A percentile compares a stretch with the other conserved stretches of the same genome.
phyloP scores from a whole-genome alignment of 2,113 vertebrate genomes.

The Xenopus laevis region DNA sequence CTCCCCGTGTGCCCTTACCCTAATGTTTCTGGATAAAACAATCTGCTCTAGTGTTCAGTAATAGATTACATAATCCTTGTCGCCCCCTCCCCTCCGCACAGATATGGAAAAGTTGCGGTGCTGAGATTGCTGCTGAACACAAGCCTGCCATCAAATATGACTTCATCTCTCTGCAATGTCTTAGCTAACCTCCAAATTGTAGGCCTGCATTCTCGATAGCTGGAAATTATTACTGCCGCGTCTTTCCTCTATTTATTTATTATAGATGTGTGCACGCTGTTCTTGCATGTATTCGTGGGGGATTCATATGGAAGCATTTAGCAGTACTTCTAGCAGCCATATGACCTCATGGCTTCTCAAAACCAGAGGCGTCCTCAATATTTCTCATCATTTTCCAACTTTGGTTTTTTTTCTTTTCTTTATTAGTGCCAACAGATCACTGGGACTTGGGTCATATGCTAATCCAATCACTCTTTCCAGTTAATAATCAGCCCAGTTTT shows the following conservation, averaged over 20 bases:
- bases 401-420: too few species aligned
- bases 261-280: slow-evolving; percentile 3
- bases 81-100: not conserved
- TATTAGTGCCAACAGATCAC: too few species aligned
- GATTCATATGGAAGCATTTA: slow-evolving; percentile 28
- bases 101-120: slow-evolving; percentile 2
- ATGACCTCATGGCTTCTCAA: slow-evolving; percentile 26
- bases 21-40: too few species aligned
- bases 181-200: slow-evolving; percentile 39
- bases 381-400: too few species aligned
- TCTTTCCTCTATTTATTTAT: not conserved
- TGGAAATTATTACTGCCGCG: slow-evolving; percentile 4
- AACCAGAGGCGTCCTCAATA: not conserved
- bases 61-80: not conserved
- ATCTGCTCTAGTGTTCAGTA: not conserved
- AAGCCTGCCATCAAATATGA: slow-evolving; percentile 26
- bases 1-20: too few species aligned
- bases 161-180: slow-evolving; percentile 26
- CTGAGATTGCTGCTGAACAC: not conserved
- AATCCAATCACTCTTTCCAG: too few species aligned
- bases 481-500: too few species aligned
- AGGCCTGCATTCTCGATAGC: slow-evolving; percentile 14
- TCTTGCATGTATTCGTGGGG: slow-evolving; percentile 13
- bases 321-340: slow-evolving; percentile 1
- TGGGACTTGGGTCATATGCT: too few species aligned